Evolutionary conservation across 30 jellyfish, hydroid and myxozoan species (phyloP).

Genomic region (Hydractinia echinata): DNA sequence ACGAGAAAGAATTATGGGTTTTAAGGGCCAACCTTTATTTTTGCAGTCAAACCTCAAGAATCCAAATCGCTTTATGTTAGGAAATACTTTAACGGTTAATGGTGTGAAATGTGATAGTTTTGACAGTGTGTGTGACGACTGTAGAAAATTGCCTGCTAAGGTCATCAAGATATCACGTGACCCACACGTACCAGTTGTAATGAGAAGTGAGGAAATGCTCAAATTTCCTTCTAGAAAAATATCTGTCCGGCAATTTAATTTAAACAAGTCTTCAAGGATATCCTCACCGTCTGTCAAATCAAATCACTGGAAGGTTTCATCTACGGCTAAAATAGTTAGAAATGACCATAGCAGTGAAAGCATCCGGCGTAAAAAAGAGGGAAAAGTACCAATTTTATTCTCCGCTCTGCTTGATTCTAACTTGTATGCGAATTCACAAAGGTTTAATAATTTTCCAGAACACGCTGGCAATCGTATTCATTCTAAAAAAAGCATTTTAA

Average conservation of each 20-base stretch:
- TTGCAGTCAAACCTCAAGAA: background rate
- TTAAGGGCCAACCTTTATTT: conserved; percentile 8
- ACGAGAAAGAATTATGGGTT: background rate
- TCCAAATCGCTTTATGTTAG: background rate
- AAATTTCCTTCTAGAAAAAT: background rate
- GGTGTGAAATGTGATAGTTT: background rate
- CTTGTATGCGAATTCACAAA: too few species aligned
- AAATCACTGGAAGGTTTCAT: too few species aligned
- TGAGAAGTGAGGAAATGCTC: too few species aligned
- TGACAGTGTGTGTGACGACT: background rate
- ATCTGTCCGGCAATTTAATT: background rate
- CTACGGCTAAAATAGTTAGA: too few species aligned
- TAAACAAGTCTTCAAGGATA: background rate
- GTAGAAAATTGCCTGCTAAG: background rate
- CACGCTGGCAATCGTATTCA: too few species aligned
- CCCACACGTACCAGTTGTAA: too few species aligned
- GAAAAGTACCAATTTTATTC: background rate
- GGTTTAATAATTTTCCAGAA: too few species aligned
- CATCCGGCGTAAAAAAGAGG: background rate
- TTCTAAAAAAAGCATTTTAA: too few species aligned
- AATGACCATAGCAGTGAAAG: too few species aligned
- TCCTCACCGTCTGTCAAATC: too few species aligned
- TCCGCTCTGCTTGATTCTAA: too few species aligned
- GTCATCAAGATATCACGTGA: too few species aligned
- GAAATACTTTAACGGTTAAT: background rate